Base-by-base conservation (phyloP, 1,140 invertebrate species). In the Argopecten irradians region DNA sequence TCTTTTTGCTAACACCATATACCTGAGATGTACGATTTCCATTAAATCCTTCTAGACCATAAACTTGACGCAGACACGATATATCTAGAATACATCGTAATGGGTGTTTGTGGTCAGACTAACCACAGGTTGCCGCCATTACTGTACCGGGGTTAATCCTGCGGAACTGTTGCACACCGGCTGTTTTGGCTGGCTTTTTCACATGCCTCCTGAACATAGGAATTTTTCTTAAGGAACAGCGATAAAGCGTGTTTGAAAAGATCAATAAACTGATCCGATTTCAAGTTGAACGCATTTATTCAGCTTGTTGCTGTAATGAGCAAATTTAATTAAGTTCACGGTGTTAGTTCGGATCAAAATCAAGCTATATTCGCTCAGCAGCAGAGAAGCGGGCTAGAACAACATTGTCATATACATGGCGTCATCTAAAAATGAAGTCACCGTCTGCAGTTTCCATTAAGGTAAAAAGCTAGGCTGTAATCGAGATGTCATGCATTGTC, bases 201-300 rank as follows among this genome's bases (percentile, higher is more conserved):
- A n/a, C 55, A 28, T 71, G n/a, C n/a, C n/a, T n/a, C n/a, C n/a
- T n/a, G 28, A 71, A 28, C 22, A 71, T n/a, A 28, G n/a, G 5
- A 11, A 71, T 71, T 71, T 71, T 71, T 71, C 55, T 71, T 71
- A 28, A 71, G 28, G n/a, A 28, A 71, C 55, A 5, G 55, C 22
- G n/a, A 71, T 71, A 0, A 71, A 71, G 55, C 22, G 22, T 71
- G 55, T 71, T 71, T 28, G 55, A 71, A 71, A 71, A 71, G 55
- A 71, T 71, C 55, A 28, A 71, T 71, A 71, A 71, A 71, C n/a
- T 71, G 55, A 71, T 71, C 55, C n/a, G 55, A 28, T 71, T 71
- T n/a, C 1, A 11, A 28, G 8, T 71, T 71, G 14, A 71, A 71
- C n/a, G 55, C 2, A 28, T 71, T 71, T n/a, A 71, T 71, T 71